Base-by-base conservation (phyloP, 2,888 invertebrate genomes). In the Dilophus febrilis region DNA sequence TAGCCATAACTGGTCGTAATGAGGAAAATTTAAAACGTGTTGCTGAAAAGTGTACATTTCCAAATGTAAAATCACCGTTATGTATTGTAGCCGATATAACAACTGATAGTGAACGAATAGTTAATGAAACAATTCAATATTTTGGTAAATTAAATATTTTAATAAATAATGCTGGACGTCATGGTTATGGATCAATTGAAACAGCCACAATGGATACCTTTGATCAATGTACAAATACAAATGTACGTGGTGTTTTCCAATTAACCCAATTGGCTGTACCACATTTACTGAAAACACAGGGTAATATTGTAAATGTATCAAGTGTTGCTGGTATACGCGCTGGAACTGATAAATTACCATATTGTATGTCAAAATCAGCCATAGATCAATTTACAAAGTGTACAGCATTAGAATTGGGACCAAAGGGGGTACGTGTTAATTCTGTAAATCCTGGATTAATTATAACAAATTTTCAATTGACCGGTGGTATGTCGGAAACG, bases 301-400 rank as follows among this genome's bases (percentile, higher is more conserved):
- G 90, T 16, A 83, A 71, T 49, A 77, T 92, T 49, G 88, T 97
- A 0, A 95, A 94, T 58, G 83, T 95, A 0, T 94, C 92, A 3
- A 91, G 91, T 57, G 86, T 94, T 1, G 81, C 79, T 51, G 95
- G 94, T 8, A 55, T 87, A 22, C 68, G 91, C 56, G 73, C 92
- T 44, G 94, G 92, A 53, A 77, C 91, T 1, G 81, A 82, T 39
- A 77, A 90, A n/a, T 60, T 92, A 40, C 79, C 90, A 1, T 97
- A 97, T 58, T 79, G 78, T 51, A 79, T 95, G 70, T 88, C 90
- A 6, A 97, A 97, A 66, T 70, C 88, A 32, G 90, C 91, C 5
- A 59, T 95, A 7, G 95, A 97, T 64, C 94, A 95, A 56, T 77
- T 97, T 48, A 97, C 95, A 0, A 72, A 81, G 54, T 91, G 91